Evolutionary conservation across 2,113 vertebrate species (phyloP).

Genomic region (cat (Felis catus)): DNA sequence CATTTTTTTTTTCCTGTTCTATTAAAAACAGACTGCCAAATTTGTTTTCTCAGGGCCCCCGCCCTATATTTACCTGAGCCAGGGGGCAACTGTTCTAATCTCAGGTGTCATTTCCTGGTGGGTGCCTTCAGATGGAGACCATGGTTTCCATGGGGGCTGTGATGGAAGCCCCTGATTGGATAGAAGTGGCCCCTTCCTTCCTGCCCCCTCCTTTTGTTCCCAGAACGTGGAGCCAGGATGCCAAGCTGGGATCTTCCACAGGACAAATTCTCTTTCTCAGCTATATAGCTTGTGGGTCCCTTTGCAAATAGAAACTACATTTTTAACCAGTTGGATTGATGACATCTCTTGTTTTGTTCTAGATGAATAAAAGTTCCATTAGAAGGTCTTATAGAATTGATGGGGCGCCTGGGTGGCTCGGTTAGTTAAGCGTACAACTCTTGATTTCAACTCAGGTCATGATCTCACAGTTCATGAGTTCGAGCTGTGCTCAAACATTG

Average conservation of each 20-base stretch:
- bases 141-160: neutral
- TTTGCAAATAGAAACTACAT: slow-evolving; percentile 7
- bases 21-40: slow-evolving; percentile 59
- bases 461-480: too few species aligned
- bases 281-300: neutral
- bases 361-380: slow-evolving; percentile 2
- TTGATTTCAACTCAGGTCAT: too few species aligned
- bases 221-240: slow-evolving; percentile 49
- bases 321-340: slow-evolving; percentile 31
- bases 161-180: slow-evolving; percentile 61
- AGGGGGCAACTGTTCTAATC: neutral
- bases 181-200: slow-evolving; percentile 72
- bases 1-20: neutral
- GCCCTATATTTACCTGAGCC: slow-evolving; percentile 50
- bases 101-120: slow-evolving; percentile 68
- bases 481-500: too few species aligned
- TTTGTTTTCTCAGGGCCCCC: slow-evolving; percentile 41
- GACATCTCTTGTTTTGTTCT: neutral
- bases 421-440: too few species aligned
- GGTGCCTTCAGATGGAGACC: slow-evolving; percentile 24
- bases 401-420: too few species aligned
- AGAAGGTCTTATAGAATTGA: neutral
- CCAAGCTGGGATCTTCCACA: slow-evolving; percentile 63
- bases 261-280: slow-evolving; percentile 22
- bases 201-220: slow-evolving; percentile 67